Evolutionary conservation across 2,113 vertebrate species (phyloP).

Genomic region (Brachyistius frenatus): DNA sequence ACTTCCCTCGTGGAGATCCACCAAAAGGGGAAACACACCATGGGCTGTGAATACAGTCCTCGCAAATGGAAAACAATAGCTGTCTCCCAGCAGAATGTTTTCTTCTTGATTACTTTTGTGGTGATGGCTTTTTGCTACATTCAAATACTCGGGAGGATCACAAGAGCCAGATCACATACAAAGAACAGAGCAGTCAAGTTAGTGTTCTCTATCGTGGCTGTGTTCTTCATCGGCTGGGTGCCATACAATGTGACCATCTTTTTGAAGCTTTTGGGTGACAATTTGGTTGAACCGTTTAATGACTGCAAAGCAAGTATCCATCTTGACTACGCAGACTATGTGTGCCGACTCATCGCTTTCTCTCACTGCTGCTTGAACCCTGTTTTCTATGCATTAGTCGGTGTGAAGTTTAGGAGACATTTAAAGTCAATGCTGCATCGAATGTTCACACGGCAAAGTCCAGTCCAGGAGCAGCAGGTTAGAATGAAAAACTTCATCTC

Average conservation of each 20-base stretch:
- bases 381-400: constrained; percentile 91
- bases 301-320: constrained; percentile 72
- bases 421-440: constrained; percentile 78
- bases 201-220: constrained; percentile 87
- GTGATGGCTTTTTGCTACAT: constrained; percentile 89
- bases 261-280: constrained; percentile 74
- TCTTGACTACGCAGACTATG: constrained; percentile 79
- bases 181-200: constrained; percentile 89
- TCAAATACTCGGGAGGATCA: constrained; percentile 86
- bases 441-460: constrained; percentile 22
- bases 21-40: constrained; percentile 1
- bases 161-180: constrained; percentile 80
- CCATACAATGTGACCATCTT: constrained; percentile 92
- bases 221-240: constrained; percentile 92
- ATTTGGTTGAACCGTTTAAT: background rate
- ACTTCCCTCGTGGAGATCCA: constrained; percentile 44
- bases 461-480: constrained; percentile 1
- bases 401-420: constrained; percentile 91
- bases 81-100: constrained; percentile 73
- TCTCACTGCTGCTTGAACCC: constrained; percentile 95
- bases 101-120: constrained; percentile 86
- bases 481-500: constrained; percentile 45
- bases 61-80: constrained; percentile 53
- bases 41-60: constrained; percentile 75
- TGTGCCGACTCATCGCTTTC: constrained; percentile 89